A percentile compares a stretch with the other conserved stretches of the same genome.
phyloP scores from a whole-genome alignment of 2,888 invertebrate species.

The Nephrotoma guestfalica region DNA sequence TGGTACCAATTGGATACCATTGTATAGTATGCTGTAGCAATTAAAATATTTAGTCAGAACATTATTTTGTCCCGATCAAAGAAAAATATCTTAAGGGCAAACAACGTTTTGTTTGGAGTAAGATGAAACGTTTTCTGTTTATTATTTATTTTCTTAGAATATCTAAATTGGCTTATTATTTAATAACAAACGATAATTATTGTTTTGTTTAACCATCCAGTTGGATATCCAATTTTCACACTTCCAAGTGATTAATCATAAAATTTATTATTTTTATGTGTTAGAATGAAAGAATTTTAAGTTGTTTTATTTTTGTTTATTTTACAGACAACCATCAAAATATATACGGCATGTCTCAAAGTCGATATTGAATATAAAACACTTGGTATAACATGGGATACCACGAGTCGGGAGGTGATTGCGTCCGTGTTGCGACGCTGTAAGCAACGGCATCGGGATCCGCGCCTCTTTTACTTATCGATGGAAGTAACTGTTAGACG shows the following conservation, averaged over 20 bases:
- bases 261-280: neutral
- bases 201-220: neutral
- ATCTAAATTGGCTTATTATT: neutral
- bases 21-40: neutral
- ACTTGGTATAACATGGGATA: conserved; percentile 74
- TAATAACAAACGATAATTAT: neutral
- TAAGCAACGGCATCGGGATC: conserved; percentile 83
- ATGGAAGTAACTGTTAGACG: conserved; percentile 86
- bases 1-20: neutral
- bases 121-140: neutral
- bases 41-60: neutral
- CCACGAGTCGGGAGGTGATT: conserved; percentile 77
- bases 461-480: conserved; percentile 80
- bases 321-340: conserved; percentile 78
- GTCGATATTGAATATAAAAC: conserved; percentile 95
- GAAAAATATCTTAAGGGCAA: neutral
- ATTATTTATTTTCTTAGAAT: neutral
- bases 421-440: conserved; percentile 60
- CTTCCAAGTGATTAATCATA: neutral
- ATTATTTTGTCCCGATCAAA: neutral
- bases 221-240: neutral
- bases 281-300: neutral
- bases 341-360: conserved; percentile 75
- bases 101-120: neutral
- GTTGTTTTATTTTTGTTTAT: conserved; percentile 18